Evolutionary conservation across 2,113 vertebrate species (phyloP), one percentile per base, ranked within the genome.

Genomic region (Ranitomeya variabilis): DNA sequence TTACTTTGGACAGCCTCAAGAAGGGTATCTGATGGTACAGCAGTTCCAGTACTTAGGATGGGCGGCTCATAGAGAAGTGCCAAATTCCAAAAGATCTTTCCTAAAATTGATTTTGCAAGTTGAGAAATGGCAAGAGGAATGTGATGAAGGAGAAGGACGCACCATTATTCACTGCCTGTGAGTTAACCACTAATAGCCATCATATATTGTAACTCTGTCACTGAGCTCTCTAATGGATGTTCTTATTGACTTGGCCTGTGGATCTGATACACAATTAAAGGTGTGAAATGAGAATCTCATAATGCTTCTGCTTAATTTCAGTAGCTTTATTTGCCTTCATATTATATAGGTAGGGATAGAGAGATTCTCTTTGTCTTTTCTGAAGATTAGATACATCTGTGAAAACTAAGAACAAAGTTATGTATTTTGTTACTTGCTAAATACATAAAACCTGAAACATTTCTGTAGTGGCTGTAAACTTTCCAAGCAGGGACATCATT

Each of bases 21-120:
- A 99, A 91, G 98, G 98, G 37, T 99, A 99, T 92, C 93, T 99
- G 92, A 99, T 99, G 98, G 98, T 99, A 3, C 96, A 98, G 80
- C 98, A 99, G 91, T 99, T 99, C 93, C 98, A 99, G 92, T 99
- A 99, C 90, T 94, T 99, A 84, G 98, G 98, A 26, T 99, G 98
- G 98, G 96, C 96, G 64, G 96, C 96, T 86, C 97, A 99, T 85
- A 95, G 98, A 91, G 98, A 99, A 89, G 96, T 99, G 19, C 98
- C 98, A 31, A 95, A 96, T 87, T 99, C 98, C 94, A 99, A 99
- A 86, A 95, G 98, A 79, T 99, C 97, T 15, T 99, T 99, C 95
- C 92, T 99, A 92, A 99, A 99, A 90, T 95, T 99, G 91, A 98
- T 99, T 92, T 96, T 99, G 11, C 98, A 99, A 91, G 98, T 99